Conservation (phyloP, 1,140 invertebrate species). For the Tetramorium parvispinum region DNA sequence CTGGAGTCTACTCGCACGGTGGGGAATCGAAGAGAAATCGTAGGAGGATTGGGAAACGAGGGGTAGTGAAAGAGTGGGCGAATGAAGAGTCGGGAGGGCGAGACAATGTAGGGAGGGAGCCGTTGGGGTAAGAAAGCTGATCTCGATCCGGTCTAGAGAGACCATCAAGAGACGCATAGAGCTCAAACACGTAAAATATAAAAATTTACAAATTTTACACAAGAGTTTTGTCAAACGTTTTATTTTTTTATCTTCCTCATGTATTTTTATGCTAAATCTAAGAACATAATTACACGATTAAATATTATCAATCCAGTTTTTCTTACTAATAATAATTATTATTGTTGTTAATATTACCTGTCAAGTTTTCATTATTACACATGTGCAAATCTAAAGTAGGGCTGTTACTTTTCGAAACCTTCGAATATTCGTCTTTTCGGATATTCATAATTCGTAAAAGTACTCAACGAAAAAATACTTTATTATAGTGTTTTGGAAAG, state of each 20-base stretch:
- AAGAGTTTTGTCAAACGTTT: neutral
- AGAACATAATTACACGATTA: neutral
- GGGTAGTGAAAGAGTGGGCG: neutral
- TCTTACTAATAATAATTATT: too few species aligned
- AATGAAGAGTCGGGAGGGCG: constrained; percentile 3
- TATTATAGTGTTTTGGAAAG: too few species aligned
- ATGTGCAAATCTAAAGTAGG: too few species aligned
- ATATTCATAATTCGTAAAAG: too few species aligned
- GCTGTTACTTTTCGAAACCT: too few species aligned
- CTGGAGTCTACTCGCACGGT: neutral
- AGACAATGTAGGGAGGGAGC: constrained; percentile 1
- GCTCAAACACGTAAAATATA: neutral
- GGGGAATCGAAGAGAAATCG: constrained; percentile 9
- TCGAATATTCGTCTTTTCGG: too few species aligned
- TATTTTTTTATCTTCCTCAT: neutral
- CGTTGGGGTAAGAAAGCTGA: neutral
- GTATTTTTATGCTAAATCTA: neutral
- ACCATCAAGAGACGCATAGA: neutral
- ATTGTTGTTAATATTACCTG: neutral
- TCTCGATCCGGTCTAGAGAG: neutral
- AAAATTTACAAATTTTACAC: constrained; percentile 1
- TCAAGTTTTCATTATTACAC: neutral
- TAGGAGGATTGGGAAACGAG: neutral
- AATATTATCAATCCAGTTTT: neutral
- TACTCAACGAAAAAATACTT: too few species aligned